Conservation (phyloP, 53 echinoderm and acorn worm species). For the Echinarachnius parma region DNA sequence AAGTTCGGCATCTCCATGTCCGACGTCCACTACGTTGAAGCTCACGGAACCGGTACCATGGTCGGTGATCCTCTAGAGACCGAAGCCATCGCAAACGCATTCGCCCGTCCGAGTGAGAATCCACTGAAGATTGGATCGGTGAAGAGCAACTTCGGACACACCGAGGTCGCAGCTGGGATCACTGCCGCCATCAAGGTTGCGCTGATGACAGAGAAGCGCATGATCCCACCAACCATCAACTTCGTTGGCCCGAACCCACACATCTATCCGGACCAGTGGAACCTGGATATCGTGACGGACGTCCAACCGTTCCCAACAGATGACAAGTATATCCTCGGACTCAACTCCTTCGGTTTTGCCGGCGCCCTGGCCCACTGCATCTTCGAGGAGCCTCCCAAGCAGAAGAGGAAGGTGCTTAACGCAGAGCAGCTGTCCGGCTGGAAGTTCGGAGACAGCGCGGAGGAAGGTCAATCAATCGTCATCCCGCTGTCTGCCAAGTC, state of each 20-base stretch:
- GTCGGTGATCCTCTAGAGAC: slow-evolving; percentile 97
- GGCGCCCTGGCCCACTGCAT: slow-evolving; percentile 89
- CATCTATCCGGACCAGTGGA: slow-evolving; percentile 70
- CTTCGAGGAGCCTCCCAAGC: slow-evolving; percentile 72
- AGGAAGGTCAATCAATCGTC: slow-evolving; percentile 61
- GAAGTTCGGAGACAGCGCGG: slow-evolving; percentile 64
- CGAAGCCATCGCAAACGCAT: slow-evolving; percentile 78
- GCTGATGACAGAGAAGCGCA: slow-evolving; percentile 80
- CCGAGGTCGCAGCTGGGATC: slow-evolving; percentile 84
- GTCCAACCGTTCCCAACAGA: slow-evolving; percentile 52
- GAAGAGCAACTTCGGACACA: slow-evolving; percentile 97
- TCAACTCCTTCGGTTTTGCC: slow-evolving; percentile 96
- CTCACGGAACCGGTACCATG: slow-evolving; percentile 95
- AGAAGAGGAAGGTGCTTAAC: not conserved
- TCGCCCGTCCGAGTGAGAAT: slow-evolving; percentile 44
- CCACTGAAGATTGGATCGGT: slow-evolving; percentile 91
- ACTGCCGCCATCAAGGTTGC: slow-evolving; percentile 91
- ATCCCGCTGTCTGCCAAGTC: slow-evolving; percentile 83
- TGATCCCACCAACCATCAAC: slow-evolving; percentile 84
- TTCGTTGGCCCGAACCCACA: slow-evolving; percentile 77
- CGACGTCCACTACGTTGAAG: slow-evolving; percentile 80
- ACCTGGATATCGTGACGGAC: slow-evolving; percentile 68
- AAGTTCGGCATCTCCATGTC: slow-evolving; percentile 76
- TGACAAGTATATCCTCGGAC: slow-evolving; percentile 64
- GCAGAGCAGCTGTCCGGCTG: slow-evolving; percentile 46